Evolutionary conservation across 1,140 invertebrate genomes (phyloP), one percentile per base, ranked within the genome.

Genomic region (Nymphalis io): DNA sequence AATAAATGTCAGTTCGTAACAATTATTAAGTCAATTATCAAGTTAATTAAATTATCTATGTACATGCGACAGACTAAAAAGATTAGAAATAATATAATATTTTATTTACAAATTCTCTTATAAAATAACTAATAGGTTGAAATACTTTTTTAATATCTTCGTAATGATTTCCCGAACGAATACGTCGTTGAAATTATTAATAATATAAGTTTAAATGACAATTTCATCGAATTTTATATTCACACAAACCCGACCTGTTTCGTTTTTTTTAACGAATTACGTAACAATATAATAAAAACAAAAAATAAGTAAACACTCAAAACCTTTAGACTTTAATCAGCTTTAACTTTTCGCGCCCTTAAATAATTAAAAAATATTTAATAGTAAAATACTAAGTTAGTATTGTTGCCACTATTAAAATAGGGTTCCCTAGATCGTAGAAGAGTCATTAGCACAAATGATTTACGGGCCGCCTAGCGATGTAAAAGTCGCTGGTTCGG

Each of bases 161-260:
- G 27, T 5, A 8, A 33, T 0, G 4, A 33, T 33, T 33, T 33
- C 27, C 27, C 27, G 27, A 33, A 33, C 10, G 1, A 33, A 33
- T 33, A 33, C 1, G 10, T 33, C 27, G 10, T 33, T 33, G 1
- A 4, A 2, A 33, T 33, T 33, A 33, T 33, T 8, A 33, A 8
- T 8, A 8, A 8, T 33, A 33, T 33, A 33, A 8, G 27, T 8
- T 33, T 33, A 33, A 33, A 33, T 33, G 27, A 33, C 40, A 42
- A 12, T 42, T 42, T 15, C 10, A 8, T 33, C 27, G 27, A 33
- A 48, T 48, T 21, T 53, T n/a, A 55, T 55, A 55, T 55, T 55
- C 12, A 55, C 51, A 55, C 51, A 27, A 55, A 27, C 51, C 51
- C 51, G 51, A 55, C 51, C 51, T 55, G 51, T 27, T 27, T 55